Conservation (phyloP, 2,797 vertebrate genomes). For the Phylloscopus collybita region DNA sequence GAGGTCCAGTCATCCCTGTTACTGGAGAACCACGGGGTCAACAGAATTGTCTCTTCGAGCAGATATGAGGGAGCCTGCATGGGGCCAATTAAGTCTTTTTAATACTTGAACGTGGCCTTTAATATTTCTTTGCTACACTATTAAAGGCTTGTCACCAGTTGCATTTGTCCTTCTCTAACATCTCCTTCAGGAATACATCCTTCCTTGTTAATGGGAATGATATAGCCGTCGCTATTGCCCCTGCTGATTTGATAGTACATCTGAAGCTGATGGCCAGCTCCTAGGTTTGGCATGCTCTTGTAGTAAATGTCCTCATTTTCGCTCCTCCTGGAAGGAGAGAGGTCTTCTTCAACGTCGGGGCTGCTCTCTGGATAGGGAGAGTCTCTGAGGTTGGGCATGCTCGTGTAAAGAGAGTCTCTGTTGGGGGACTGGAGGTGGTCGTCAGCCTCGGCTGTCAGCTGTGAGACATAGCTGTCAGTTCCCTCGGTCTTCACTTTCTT, state of each 20-base stretch:
- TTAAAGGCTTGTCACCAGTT: slow-evolving; percentile 99
- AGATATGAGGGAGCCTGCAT: slow-evolving; percentile 65
- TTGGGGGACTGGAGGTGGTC: slow-evolving; percentile 93
- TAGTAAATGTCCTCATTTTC: slow-evolving; percentile 97
- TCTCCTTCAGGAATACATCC: slow-evolving; percentile 94
- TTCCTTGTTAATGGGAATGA: slow-evolving; percentile 95
- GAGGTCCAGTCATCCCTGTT: slow-evolving; percentile 79
- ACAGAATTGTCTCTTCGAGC: slow-evolving; percentile 77
- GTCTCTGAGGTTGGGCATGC: slow-evolving; percentile 98
- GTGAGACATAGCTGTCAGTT: slow-evolving; percentile 87
- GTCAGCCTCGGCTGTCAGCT: slow-evolving; percentile 88
- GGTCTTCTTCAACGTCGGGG: slow-evolving; percentile 89
- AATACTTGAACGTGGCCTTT: slow-evolving; percentile 79
- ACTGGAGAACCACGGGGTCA: slow-evolving; percentile 79
- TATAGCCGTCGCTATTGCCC: slow-evolving; percentile 94
- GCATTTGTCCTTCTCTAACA: slow-evolving; percentile 99
- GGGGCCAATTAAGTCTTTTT: slow-evolving; percentile 71
- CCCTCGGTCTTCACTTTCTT: slow-evolving; percentile 92
- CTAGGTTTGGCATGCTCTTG: slow-evolving; percentile 99
- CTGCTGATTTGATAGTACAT: slow-evolving; percentile 97
- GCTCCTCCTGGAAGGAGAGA: slow-evolving; percentile 92
- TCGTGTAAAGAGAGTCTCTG: slow-evolving; percentile 99
- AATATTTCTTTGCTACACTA: slow-evolving; percentile 82
- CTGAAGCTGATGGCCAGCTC: slow-evolving; percentile 91
- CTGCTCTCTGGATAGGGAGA: slow-evolving; percentile 93